A percentile compares a stretch with the other conserved stretches of the same genome.
phyloP scores from a whole-genome alignment of 2,113 vertebrate genomes.

The Corythornis cristatus region DNA sequence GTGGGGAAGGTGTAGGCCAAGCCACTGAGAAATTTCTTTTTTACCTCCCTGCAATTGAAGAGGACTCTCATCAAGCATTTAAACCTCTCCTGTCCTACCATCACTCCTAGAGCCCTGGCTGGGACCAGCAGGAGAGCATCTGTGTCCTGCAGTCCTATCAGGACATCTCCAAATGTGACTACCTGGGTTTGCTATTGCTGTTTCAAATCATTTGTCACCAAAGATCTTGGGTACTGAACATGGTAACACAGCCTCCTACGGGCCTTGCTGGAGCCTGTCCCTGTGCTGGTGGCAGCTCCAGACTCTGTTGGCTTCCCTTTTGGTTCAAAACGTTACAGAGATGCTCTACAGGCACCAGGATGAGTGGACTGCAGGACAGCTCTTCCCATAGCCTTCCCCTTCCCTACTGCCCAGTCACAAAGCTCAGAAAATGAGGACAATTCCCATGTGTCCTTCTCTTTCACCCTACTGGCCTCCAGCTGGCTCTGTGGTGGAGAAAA shows the following conservation, averaged over 20 bases:
- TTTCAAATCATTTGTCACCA: neutral
- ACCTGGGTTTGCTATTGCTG: neutral
- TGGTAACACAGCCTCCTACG: rapidly evolving
- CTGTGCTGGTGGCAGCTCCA: neutral
- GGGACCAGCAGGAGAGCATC: neutral
- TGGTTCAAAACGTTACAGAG: neutral
- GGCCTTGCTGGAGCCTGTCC: neutral
- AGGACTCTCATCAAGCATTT: neutral
- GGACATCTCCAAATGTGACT: neutral
- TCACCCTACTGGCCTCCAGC: neutral
- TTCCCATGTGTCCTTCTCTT: neutral
- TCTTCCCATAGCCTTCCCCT: neutral
- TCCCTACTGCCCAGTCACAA: neutral
- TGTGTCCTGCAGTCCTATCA: neutral
- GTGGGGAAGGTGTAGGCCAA: neutral
- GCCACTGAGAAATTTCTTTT: neutral
- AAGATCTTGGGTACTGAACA: neutral
- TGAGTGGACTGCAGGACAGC: neutral
- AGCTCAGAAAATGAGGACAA: neutral
- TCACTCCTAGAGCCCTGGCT: neutral
- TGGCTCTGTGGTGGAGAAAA: neutral
- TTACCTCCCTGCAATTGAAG: neutral
- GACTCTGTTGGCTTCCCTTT: neutral
- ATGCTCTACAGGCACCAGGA: neutral
- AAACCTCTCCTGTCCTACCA: neutral